Conservation (phyloP, 1,140 invertebrate genomes). For the Sesamia nonagrioides region DNA sequence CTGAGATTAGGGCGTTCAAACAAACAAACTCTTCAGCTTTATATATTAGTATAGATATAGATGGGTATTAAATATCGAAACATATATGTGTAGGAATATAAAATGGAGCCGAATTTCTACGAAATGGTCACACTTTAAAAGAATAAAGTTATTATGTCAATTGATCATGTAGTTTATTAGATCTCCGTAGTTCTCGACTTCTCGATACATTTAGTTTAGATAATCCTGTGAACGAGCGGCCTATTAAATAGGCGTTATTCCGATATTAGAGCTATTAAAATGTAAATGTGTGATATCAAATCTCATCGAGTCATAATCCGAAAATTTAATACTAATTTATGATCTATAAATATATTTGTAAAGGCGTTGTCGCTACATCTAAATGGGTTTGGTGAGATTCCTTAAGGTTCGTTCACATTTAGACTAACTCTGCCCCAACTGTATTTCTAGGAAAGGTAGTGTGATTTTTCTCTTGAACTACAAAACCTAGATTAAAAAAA, state of each 20-base stretch:
- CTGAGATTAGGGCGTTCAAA: too few relatives aligned
- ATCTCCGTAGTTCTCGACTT: not conserved
- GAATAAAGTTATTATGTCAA: slow-evolving; percentile 44
- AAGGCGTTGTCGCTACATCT: slow-evolving; percentile 60
- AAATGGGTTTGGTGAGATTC: slow-evolving; percentile 55
- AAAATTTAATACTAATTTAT: slow-evolving; percentile 72
- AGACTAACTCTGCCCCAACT: not conserved
- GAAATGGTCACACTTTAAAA: slow-evolving; percentile 21
- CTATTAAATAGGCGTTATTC: slow-evolving; percentile 62
- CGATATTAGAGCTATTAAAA: slow-evolving; percentile 69
- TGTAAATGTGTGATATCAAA: slow-evolving; percentile 71
- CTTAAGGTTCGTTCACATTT: slow-evolving; percentile 46
- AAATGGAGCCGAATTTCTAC: not conserved
- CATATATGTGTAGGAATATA: not conserved
- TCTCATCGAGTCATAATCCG: slow-evolving; percentile 69
- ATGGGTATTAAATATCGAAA: not conserved
- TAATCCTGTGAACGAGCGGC: slow-evolving; percentile 50
- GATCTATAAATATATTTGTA: slow-evolving; percentile 67
- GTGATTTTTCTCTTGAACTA: too few relatives aligned
- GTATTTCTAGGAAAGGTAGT: not conserved
- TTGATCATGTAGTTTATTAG: slow-evolving; percentile 35
- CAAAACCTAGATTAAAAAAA: too few relatives aligned
- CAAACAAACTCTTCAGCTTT: too few relatives aligned
- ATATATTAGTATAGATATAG: too few relatives aligned
- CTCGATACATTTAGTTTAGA: slow-evolving; percentile 20